Base-by-base conservation (phyloP, 2,113 vertebrate genomes). In the Zootoca vivipara region DNA sequence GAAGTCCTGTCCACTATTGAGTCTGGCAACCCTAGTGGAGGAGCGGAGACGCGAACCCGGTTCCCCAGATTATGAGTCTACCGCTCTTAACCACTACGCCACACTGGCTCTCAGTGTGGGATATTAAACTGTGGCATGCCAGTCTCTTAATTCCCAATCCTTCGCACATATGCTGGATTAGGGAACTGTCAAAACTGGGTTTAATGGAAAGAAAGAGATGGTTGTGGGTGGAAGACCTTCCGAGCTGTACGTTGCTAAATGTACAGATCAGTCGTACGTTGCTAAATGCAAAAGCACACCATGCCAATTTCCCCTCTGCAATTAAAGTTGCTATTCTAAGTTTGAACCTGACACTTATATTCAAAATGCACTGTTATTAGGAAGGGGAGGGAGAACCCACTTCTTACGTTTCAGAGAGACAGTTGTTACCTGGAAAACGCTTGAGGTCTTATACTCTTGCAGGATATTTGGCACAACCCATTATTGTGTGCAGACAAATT, bases 401-500 rank as follows among this genome's bases (percentile, higher is more conserved):
- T 92, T 2, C 0, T 90, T 89, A 83, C 92, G 64, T 92, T 94
- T 95, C 73, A 91, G 89, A 91, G 88, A 86, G 93, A 82, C 89
- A 86, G 83, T 73, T 93, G 78, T 77, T 92, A 93, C 62, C 84
- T 87, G 79, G 85, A 94, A 93, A 95, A 83, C 67, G 85, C 73
- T 88, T 88, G 67, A 89, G 92, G 87, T 95, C 91, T 95, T 94
- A 87, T 85, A 94, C 82, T 94, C 91, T 96, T 88, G 87, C 85
- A 91, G 94, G 86, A 89, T 78, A 93, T 95, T 96, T 95, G 92
- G 92, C 97, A 95, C 95, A 95, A 96, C 89, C 92, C 93, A 95
- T 96, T 94, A 93, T 94, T 96, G 93, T 96, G 94, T 94, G 93
- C 95, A 93, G 92, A 93, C 91, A 92, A 93, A 95, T 94, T 97